Base-by-base conservation (phyloP, 2,888 invertebrate genomes). In the Drosophila mimica region DNA sequence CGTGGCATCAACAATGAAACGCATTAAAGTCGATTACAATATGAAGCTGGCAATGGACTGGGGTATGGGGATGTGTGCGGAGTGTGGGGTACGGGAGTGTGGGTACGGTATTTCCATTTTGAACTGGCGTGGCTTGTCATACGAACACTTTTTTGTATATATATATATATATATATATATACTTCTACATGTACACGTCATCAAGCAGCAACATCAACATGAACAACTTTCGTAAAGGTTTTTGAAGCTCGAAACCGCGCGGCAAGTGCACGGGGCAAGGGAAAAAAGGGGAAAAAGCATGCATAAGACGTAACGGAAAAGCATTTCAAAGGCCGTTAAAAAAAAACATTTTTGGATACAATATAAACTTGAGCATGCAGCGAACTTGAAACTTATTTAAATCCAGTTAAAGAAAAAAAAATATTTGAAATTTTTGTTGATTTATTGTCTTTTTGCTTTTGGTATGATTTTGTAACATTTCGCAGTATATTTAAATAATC, bases 1-100 rank as follows among this genome's bases (percentile, higher is more conserved):
- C 93, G 93, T 93, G 93, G 92, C 93, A 85, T 92, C 89, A 92
- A 93, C 93, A 93, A 93, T 93, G 92, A 90, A 93, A 93, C 92
- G 93, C 93, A 93, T 93, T 93, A 93, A 93, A 93, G 92, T 92
- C 92, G 92, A 93, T 93, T 93, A 93, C 92, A 92, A 92, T 91
- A 91, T 83, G 87, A 84, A 79, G 81, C 80, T 79, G 74, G 34
- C 65, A 52, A 51, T 31, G 58, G 11, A 20, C 9, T 15, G 17
- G 28, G 38, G 11, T 48, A n/a, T n/a, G 30, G 17, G 3, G 30
- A 28, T 17, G 49, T 17, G 34, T 17, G 17, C 7, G 54, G 13
- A 30, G 9, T 11, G 15, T 33, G 34, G 17, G 15, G 15, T 17
- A 9, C 25, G 17, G 28, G 28, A 15, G 58, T 40, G 17, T 17